phyloP scores from a whole-genome alignment of 2,113 vertebrate species.

The Notothenia rossii region DNA sequence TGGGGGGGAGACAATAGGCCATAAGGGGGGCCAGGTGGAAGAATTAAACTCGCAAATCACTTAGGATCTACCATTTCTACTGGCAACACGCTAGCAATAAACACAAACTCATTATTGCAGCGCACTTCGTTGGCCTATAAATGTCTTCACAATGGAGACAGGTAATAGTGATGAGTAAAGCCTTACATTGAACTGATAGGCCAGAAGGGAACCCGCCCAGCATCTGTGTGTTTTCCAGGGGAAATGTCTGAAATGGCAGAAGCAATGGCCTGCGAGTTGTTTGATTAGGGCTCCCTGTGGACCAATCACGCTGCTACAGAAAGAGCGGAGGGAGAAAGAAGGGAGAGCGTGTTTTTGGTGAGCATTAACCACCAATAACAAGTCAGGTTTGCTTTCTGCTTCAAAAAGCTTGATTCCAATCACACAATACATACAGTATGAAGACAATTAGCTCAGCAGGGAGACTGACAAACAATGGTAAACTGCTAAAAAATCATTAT shows the following conservation, averaged over 20 bases:
- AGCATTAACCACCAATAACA: conserved; percentile 19
- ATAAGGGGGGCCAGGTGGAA: conserved; percentile 65
- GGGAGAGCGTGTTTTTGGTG: conserved; percentile 7
- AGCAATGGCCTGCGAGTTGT: conserved; percentile 65
- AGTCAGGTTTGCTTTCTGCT: conserved; percentile 1
- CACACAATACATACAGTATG: neutral
- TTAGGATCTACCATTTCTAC: conserved; percentile 67
- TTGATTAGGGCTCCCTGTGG: conserved; percentile 70
- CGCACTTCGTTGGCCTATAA: conserved; percentile 63
- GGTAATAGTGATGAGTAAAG: conserved; percentile 70
- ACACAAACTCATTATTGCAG: conserved; percentile 76
- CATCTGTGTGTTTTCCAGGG: conserved; percentile 65
- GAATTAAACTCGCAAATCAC: conserved; percentile 80
- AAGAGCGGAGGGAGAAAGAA: neutral
- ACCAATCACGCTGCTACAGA: conserved; percentile 38
- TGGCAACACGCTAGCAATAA: conserved; percentile 76
- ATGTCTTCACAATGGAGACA: conserved; percentile 61
- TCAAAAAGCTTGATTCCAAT: neutral
- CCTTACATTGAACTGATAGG: conserved; percentile 61
- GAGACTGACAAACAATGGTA: neutral
- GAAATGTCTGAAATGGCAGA: conserved; percentile 65
- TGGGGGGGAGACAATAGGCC: conserved; percentile 61
- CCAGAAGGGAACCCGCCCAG: conserved; percentile 63
- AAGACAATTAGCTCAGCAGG: conserved; percentile 3
- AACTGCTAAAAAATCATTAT: neutral